A percentile compares a stretch with the other conserved stretches of the same genome.
Evolutionary conservation across 2,113 vertebrate species (phyloP).

Genomic region (Cercocebus atys): DNA sequence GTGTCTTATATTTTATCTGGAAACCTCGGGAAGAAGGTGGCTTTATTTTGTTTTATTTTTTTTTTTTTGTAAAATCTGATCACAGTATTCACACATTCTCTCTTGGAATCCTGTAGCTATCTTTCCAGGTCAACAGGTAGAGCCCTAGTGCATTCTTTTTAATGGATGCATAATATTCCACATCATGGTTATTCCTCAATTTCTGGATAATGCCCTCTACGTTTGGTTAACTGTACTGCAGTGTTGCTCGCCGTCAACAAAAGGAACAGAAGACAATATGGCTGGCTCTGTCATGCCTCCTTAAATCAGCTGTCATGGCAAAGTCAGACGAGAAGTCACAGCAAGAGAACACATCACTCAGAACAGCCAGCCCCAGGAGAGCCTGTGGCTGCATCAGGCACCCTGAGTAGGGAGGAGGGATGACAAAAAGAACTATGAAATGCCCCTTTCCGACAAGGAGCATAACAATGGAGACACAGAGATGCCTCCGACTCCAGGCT

Average conservation of each 20-base stretch:
- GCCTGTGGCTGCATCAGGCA: rapidly evolving
- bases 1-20: neutral
- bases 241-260: neutral
- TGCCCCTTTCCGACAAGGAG: neutral
- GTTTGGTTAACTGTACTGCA: neutral
- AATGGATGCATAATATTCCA: neutral
- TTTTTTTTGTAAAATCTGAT: neutral
- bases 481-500: neutral
- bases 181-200: rapidly evolving
- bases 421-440: neutral
- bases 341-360: neutral
- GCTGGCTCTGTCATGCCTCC: neutral
- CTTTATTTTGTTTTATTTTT: neutral
- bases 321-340: neutral
- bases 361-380: rapidly evolving
- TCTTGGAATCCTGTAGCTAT: rapidly evolving
- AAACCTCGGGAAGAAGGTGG: neutral
- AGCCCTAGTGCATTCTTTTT: neutral
- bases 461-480: neutral
- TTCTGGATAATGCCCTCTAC: neutral
- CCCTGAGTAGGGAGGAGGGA: neutral
- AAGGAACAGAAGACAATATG: neutral
- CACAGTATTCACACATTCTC: rapidly evolving
- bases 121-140: neutral
- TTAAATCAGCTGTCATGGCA: neutral